Percentiles rank a stretch among this genome's conserved stretches.
These are phyloP conservation scores for Prionailurus bengalensis DNA, from an alignment of 2,113 vertebrate genomes.

Conservation along the genomic window DNA sequence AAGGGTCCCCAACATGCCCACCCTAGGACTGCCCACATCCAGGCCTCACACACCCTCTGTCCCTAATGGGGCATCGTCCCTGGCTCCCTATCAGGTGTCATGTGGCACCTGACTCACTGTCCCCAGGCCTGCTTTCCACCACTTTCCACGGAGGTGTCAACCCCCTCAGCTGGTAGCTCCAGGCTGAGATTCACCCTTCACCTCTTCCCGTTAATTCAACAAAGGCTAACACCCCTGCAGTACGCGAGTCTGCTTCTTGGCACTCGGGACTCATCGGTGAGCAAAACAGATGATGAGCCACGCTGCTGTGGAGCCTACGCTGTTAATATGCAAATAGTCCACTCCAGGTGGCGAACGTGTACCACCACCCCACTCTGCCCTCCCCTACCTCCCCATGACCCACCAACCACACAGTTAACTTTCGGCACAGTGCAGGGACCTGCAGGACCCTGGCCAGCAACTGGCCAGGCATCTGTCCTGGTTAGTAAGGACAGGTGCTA, in stretches of 20 bases:
- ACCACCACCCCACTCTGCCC: too few relatives aligned
- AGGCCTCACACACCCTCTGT: background rate
- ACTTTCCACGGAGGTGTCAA: background rate
- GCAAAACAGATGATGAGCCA: background rate
- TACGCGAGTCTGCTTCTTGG: background rate
- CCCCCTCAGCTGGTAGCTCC: background rate
- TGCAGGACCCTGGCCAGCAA: background rate
- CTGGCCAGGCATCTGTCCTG: too few relatives aligned
- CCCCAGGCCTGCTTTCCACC: background rate
- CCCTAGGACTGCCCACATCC: background rate
- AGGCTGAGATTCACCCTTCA: background rate
- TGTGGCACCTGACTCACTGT: background rate
- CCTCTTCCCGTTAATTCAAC: background rate
- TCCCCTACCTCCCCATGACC: background rate
- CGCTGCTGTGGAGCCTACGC: rapidly evolving
- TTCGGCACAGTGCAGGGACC: background rate
- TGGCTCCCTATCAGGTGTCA: background rate
- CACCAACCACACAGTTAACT: background rate
- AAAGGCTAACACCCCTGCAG: background rate
- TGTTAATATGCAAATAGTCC: background rate
- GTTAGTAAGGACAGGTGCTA: background rate
- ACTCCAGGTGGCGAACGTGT: rapidly evolving
- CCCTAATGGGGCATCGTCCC: background rate
- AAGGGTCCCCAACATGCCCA: background rate
- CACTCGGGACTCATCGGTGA: background rate